Percentiles rank a stretch among this genome's conserved stretches.
These are phyloP conservation scores for Aethina tumida DNA, from an alignment of 1,140 invertebrate genomes.

Conservation along the genomic window DNA sequence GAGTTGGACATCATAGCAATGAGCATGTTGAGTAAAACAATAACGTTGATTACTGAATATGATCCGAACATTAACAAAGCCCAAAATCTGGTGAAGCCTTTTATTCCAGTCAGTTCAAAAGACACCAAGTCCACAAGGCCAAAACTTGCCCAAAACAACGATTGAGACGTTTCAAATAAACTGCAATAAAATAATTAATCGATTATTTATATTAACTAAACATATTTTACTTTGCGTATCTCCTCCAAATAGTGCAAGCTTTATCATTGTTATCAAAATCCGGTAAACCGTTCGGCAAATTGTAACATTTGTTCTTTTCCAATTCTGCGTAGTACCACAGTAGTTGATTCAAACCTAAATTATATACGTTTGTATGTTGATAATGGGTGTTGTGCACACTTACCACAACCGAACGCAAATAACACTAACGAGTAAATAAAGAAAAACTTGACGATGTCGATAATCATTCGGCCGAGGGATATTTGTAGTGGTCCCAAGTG, in stretches of 20 bases:
- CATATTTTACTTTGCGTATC: slow-evolving; percentile 47
- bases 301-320: slow-evolving; percentile 66
- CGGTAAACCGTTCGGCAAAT: slow-evolving; percentile 45
- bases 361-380: slow-evolving; percentile 1
- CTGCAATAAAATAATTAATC: slow-evolving; percentile 40
- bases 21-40: slow-evolving; percentile 74
- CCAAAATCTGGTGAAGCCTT: slow-evolving; percentile 71
- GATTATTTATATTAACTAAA: not conserved
- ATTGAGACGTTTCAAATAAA: slow-evolving; percentile 81
- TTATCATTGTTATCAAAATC: slow-evolving; percentile 58
- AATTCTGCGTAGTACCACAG: slow-evolving; percentile 84
- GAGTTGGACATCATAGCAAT: slow-evolving; percentile 91
- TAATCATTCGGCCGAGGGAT: slow-evolving; percentile 76
- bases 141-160: slow-evolving; percentile 84
- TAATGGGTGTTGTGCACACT: slow-evolving; percentile 16
- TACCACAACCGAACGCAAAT: slow-evolving; percentile 74
- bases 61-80: slow-evolving; percentile 71
- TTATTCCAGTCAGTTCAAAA: slow-evolving; percentile 67
- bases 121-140: slow-evolving; percentile 72
- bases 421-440: slow-evolving; percentile 76
- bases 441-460: slow-evolving; percentile 82
- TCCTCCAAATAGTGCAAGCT: slow-evolving; percentile 68
- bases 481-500: slow-evolving; percentile 81
- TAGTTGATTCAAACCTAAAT: slow-evolving; percentile 65
- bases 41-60: slow-evolving; percentile 76